These are phyloP conservation scores for Patella caerulea DNA, from an alignment of 2,888 invertebrate genomes.

Conservation along the genomic window DNA sequence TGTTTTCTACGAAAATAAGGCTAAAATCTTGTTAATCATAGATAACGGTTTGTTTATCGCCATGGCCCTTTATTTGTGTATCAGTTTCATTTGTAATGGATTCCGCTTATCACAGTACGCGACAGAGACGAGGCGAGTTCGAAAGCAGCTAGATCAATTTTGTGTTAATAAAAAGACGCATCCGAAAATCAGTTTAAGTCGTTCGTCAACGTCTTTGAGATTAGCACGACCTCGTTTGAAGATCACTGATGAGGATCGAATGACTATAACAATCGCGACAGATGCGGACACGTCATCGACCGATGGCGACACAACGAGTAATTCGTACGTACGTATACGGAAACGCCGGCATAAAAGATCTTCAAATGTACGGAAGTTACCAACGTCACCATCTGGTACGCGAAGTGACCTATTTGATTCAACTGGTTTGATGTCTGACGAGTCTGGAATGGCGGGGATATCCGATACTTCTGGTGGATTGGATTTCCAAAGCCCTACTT, in stretches of 20 bases:
- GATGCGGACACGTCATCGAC: slow-evolving; percentile 44
- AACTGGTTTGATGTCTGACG: slow-evolving; percentile 16
- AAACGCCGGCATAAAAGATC: not conserved
- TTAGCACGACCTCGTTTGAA: slow-evolving; percentile 73
- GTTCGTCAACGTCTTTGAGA: slow-evolving; percentile 52
- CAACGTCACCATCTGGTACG: not conserved
- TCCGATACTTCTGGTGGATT: slow-evolving; percentile 15
- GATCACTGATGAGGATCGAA: slow-evolving; percentile 72
- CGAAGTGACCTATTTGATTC: slow-evolving; percentile 17
- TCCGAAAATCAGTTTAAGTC: slow-evolving; percentile 16
- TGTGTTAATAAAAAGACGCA: slow-evolving; percentile 19
- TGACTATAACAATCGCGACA: slow-evolving; percentile 69
- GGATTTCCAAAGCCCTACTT: slow-evolving; percentile 17
- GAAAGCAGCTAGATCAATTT: slow-evolving; percentile 43
- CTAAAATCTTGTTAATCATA: slow-evolving; percentile 63
- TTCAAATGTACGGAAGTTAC: not conserved
- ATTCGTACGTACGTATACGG: not conserved
- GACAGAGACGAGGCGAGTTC: slow-evolving; percentile 41
- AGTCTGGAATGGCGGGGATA: slow-evolving; percentile 10
- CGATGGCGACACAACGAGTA: slow-evolving; percentile 25
- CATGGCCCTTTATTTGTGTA: slow-evolving; percentile 75
- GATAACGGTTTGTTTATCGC: slow-evolving; percentile 75
- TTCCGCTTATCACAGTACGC: slow-evolving; percentile 72
- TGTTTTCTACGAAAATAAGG: slow-evolving; percentile 66
- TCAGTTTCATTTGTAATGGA: slow-evolving; percentile 75